These are phyloP conservation scores for Pristionchus maxplancki DNA, from an alignment of 2,888 invertebrate species.

Conservation along the genomic window DNA sequence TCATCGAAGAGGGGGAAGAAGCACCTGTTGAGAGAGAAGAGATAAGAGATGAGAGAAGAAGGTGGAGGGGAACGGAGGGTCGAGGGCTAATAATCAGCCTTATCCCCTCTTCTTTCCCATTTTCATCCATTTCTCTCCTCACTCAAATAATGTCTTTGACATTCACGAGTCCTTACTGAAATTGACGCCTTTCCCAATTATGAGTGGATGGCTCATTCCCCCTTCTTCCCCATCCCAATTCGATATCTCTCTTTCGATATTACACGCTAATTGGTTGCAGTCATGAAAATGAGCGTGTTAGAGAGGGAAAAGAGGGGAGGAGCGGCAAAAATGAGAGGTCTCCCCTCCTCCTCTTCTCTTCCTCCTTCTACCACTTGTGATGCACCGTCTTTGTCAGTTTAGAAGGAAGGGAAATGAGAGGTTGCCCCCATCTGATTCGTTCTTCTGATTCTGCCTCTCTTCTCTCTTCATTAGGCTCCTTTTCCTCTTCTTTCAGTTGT, in stretches of 20 bases:
- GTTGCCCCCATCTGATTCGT: neutral
- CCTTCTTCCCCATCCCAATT: neutral
- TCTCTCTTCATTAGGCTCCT: conserved; percentile 20
- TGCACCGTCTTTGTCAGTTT: neutral
- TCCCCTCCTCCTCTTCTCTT: neutral
- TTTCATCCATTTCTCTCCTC: neutral
- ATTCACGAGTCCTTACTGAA: neutral
- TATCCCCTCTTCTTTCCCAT: neutral
- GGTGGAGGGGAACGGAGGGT: neutral
- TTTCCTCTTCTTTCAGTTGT: conserved; percentile 1
- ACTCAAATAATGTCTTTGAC: neutral
- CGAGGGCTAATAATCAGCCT: neutral
- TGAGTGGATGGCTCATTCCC: neutral
- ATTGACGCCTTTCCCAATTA: conserved; percentile 18
- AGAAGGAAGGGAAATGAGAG: neutral
- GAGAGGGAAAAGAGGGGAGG: neutral
- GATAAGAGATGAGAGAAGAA: neutral
- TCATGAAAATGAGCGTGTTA: neutral
- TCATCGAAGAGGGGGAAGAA: neutral
- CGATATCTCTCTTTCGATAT: neutral
- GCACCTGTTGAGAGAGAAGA: conserved; percentile 29
- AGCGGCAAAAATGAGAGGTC: conserved; percentile 28
- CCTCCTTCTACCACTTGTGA: neutral
- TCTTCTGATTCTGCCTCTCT: neutral
- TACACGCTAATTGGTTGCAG: conserved; percentile 7